These are phyloP conservation scores for Phalanger gymnotis DNA, from an alignment of 2,797 vertebrate species.

Conservation along the genomic window DNA sequence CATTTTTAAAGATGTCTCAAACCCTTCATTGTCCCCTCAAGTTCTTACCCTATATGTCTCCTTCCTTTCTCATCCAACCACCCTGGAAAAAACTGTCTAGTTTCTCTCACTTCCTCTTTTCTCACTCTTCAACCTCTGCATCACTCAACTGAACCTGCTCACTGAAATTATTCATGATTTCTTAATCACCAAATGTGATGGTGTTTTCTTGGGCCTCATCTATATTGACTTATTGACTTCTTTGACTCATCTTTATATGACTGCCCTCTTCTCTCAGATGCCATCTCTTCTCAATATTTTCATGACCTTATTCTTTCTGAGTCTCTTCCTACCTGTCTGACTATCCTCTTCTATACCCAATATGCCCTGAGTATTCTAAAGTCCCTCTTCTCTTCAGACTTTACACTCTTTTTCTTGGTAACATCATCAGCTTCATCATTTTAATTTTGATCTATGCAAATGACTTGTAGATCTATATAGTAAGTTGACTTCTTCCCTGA, in stretches of 20 bases:
- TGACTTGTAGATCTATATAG: not conserved
- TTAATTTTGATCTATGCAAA: not conserved
- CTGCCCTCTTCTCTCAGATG: no score
- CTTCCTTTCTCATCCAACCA: not conserved
- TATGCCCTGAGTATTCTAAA: not conserved
- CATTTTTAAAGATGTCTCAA: not conserved
- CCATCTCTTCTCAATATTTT: no score
- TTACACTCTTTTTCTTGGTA: not conserved
- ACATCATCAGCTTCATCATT: not conserved
- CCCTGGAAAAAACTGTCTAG: not conserved
- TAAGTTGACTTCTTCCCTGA: not conserved
- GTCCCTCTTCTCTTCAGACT: not conserved
- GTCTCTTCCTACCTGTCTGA: no score
- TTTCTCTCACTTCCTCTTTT: not conserved
- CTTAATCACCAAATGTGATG: not conserved
- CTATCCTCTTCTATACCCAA: not conserved
- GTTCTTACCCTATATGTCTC: not conserved
- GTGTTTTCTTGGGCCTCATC: not conserved
- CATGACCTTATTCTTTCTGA: no score
- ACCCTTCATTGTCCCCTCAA: not conserved
- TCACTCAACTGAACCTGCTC: not conserved
- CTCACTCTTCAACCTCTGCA: not conserved
- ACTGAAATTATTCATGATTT: not conserved
- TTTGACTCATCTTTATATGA: not conserved
- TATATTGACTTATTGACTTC: not conserved